Percentiles rank a stretch among this genome's conserved stretches.
Conservation (phyloP, 2,113 vertebrate species). For the Tylochromis polylepis region DNA sequence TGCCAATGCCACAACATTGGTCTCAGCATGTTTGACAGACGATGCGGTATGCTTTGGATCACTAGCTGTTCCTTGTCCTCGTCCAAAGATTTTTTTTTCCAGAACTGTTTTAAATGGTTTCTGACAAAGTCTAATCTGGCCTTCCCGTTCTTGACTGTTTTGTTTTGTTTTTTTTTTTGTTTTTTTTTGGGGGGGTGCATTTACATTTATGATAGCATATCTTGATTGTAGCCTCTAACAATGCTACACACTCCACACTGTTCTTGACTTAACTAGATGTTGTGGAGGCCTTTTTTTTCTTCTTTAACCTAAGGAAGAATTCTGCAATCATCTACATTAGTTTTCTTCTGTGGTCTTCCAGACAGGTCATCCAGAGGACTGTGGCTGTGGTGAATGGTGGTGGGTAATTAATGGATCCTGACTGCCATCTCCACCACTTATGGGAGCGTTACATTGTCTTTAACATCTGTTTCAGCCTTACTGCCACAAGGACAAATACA, state of each 20-base stretch:
- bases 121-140: no score
- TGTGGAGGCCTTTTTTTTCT: background rate
- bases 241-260: background rate
- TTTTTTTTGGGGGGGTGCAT: no score
- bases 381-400: background rate
- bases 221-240: no score
- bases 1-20: background rate
- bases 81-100: no score
- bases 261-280: background rate
- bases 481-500: background rate
- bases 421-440: background rate
- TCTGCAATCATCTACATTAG: background rate
- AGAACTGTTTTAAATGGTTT: no score
- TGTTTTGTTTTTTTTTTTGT: no score
- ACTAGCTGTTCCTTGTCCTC: no score
- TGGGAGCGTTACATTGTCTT: background rate
- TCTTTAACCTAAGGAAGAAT: background rate
- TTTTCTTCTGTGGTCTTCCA: background rate
- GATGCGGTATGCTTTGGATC: no score
- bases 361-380: background rate
- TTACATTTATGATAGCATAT: no score
- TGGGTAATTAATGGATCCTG: background rate
- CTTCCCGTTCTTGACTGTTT: no score
- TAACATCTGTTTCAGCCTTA: background rate
- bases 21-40: background rate